Evolutionary conservation across 2,888 invertebrate genomes (phyloP), one percentile per base, ranked within the genome.

Genomic region (Apocheima hispidaria): DNA sequence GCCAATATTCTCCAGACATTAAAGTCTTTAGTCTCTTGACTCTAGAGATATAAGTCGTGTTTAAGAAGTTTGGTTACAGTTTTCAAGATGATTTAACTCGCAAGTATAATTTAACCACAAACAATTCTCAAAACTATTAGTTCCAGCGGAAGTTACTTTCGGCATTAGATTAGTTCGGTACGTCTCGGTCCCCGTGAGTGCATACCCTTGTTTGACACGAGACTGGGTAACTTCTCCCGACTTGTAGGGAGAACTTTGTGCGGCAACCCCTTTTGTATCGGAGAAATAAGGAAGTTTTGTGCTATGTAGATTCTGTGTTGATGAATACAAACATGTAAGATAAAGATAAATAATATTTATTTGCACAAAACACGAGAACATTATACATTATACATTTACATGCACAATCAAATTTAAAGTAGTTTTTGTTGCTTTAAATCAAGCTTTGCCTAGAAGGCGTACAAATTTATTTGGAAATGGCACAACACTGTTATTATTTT

Each of bases 131-230:
- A 67, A 63, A 78, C 73, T 72, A 76, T 75, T 71, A 65, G 60
- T 63, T 66, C 51, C 64, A 36, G 41, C 12, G 57, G 51, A 56
- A 56, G 50, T 55, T 61, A 66, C 61, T 66, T 67, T 64, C 64
- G 74, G 26, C 78, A 85, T 87, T 85, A 85, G 85, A 88, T 90
- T 89, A 89, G 87, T 88, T 84, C 71, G 50, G 73, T 67, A 67
- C 75, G 78, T 75, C 81, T 71, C 70, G 63, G 78, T 81, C 77
- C 72, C 69, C 64, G 75, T 83, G 83, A 92, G 92, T 91, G 92
- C 91, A 90, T 86, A 90, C 86, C 86, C 90, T 74, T 91, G 91
- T 92, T 86, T 87, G 87, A 90, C 88, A 87, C 79, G 82, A 86
- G 82, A 81, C 86, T 80, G 78, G 61, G 74, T 85, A 90, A 90